These are phyloP conservation scores for Temnothorax longispinosus DNA, from an alignment of 1,140 invertebrate genomes.

Conservation along the genomic window DNA sequence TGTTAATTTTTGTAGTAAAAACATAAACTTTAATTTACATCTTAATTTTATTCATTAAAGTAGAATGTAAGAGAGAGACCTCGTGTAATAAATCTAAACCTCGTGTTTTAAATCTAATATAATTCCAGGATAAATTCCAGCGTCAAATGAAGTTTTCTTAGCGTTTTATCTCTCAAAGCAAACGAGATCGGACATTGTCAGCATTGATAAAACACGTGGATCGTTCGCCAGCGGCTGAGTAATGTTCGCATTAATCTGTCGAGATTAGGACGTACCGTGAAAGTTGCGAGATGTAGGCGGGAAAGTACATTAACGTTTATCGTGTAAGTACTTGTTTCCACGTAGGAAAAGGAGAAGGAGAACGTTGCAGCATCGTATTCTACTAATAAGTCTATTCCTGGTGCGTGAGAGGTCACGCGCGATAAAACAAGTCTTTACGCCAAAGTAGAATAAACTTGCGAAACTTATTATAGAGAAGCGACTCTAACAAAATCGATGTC, in stretches of 20 bases:
- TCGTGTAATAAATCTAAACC: no score
- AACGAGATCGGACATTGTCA: background rate
- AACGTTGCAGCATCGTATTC: background rate
- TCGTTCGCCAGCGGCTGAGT: background rate
- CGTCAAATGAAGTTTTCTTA: background rate
- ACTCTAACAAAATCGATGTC: background rate
- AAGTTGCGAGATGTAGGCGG: background rate
- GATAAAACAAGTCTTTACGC: conserved; percentile 20
- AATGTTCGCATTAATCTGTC: background rate
- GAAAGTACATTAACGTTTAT: conserved; percentile 44
- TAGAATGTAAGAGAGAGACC: background rate
- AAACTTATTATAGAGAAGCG: conserved; percentile 6
- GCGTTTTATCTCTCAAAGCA: background rate
- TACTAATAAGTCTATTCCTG: conserved; percentile 16
- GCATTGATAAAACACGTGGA: background rate
- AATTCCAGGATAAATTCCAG: background rate
- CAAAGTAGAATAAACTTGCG: conserved; percentile 17
- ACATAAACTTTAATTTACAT: background rate
- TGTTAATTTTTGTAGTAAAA: background rate
- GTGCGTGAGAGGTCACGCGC: conserved; percentile 7
- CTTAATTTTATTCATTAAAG: background rate
- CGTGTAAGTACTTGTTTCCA: background rate
- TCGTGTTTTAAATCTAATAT: background rate
- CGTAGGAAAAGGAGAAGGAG: background rate
- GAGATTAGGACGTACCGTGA: background rate